Percentiles rank a stretch among this genome's conserved stretches.
Evolutionary conservation across 2,113 vertebrate species (phyloP).

Genomic region (Notechis scutatus): DNA sequence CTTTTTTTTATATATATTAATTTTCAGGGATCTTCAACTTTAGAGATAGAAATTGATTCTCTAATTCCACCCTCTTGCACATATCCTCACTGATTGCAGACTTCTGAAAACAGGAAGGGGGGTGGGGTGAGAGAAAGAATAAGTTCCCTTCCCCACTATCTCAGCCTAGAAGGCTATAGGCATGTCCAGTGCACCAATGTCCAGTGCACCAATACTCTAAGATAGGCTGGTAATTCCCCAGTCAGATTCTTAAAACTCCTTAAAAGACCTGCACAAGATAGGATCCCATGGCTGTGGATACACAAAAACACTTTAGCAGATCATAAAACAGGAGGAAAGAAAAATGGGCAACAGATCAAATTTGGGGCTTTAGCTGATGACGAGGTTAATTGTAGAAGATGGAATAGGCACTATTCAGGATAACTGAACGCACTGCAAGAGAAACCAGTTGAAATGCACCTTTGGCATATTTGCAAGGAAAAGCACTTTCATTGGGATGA

Average conservation of each 20-base stretch:
- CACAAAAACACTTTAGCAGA: not conserved
- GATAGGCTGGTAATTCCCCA: not conserved
- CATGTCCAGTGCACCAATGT: not conserved
- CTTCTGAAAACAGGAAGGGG: not conserved
- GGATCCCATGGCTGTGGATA: not conserved
- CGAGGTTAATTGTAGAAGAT: not conserved
- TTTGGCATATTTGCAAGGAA: constrained; percentile 7
- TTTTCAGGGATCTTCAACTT: not conserved
- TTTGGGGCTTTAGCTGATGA: not conserved
- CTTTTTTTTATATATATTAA: no score
- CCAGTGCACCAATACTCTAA: not conserved
- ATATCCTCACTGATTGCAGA: not conserved
- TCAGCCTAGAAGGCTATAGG: not conserved
- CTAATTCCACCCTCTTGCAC: not conserved
- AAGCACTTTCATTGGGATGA: constrained; percentile 12
- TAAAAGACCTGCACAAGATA: not conserved
- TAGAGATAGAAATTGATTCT: not conserved
- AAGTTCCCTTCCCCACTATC: not conserved
- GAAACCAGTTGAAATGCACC: constrained; percentile 5
- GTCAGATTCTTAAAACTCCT: not conserved
- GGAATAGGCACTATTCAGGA: constrained; percentile 1
- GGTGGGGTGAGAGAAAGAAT: not conserved
- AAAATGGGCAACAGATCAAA: not conserved
- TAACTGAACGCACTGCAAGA: not conserved
- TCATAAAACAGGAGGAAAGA: not conserved